Conservation (phyloP, 2,797 vertebrate genomes). For the Sebastes cheni region DNA sequence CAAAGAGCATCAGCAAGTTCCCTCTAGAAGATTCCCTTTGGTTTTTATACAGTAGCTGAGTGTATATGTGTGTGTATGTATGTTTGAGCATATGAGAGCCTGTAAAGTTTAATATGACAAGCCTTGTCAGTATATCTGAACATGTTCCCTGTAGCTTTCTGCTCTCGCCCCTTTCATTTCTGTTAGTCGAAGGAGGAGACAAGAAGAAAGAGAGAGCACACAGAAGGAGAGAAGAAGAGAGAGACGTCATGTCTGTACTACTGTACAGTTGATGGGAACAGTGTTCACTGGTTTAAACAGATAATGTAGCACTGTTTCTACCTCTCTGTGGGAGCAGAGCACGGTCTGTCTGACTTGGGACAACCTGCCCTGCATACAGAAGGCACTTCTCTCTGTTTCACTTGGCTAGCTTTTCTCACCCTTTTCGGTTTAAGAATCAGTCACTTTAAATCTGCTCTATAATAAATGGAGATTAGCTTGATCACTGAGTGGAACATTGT, state of each 20-base stretch:
- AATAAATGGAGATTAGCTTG: conserved; percentile 24
- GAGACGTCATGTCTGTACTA: neutral
- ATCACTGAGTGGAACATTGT: conserved; percentile 33
- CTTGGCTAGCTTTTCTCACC: conserved; percentile 3
- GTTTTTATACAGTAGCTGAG: conserved; percentile 18
- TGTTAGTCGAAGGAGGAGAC: neutral
- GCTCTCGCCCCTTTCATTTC: conserved; percentile 3
- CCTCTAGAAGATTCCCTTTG: conserved; percentile 48
- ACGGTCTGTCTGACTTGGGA: neutral
- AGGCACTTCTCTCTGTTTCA: conserved; percentile 11
- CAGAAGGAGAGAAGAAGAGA: neutral
- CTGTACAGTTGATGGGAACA: neutral
- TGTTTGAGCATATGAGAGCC: neutral
- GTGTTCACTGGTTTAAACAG: conserved; percentile 16
- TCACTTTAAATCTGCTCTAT: conserved; percentile 4
- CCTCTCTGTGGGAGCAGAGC: conserved; percentile 16
- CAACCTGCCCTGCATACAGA: conserved; percentile 40
- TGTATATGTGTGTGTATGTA: neutral
- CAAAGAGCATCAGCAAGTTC: conserved; percentile 58
- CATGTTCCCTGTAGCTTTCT: conserved; percentile 23
- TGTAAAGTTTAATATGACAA: conserved; percentile 16
- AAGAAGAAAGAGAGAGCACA: neutral
- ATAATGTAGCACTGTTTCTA: neutral
- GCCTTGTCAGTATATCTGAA: conserved; percentile 16
- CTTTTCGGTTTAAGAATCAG: neutral